phyloP scores from a whole-genome alignment of 2,888 invertebrate species.

The Andrena camellia region DNA sequence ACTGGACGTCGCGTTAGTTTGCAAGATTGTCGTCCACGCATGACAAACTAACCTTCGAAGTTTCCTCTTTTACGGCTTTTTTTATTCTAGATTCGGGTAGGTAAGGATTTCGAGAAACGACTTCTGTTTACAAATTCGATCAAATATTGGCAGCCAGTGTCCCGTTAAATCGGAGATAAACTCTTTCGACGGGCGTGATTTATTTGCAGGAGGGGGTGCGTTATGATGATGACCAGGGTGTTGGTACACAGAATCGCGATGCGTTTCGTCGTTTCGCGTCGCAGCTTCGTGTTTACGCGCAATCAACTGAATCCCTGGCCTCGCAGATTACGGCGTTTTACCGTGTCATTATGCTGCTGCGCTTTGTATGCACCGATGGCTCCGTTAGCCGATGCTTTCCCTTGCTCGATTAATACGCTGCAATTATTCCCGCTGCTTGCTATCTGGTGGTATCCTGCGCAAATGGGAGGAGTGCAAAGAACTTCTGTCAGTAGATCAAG shows the following conservation, averaged over 20 bases:
- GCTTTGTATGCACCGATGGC: constrained; percentile 9
- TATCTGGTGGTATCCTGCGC: not conserved
- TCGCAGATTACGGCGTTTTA: constrained; percentile 9
- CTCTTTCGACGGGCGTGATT: constrained; percentile 8
- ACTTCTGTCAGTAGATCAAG: too few species aligned
- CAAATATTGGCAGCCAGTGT: not conserved
- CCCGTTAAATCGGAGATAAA: constrained; percentile 9
- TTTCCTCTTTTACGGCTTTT: not conserved
- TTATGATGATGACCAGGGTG: not conserved
- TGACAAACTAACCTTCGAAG: not conserved
- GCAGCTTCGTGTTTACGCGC: constrained; percentile 26
- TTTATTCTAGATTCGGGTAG: not conserved
- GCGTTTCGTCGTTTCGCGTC: constrained; percentile 3
- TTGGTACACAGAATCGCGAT: constrained; percentile 1
- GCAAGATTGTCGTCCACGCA: too few species aligned
- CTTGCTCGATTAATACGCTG: constrained; percentile 9
- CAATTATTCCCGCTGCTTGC: constrained; percentile 1
- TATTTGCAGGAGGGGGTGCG: not conserved
- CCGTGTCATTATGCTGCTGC: constrained; percentile 13
- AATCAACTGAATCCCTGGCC: constrained; percentile 18
- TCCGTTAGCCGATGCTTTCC: constrained; percentile 4
- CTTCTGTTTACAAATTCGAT: not conserved
- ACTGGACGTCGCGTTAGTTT: too few species aligned
- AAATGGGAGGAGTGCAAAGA: too few species aligned
- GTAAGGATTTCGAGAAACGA: not conserved